phyloP scores from a whole-genome alignment of 2,113 vertebrate genomes.

The Sapajus apella region DNA sequence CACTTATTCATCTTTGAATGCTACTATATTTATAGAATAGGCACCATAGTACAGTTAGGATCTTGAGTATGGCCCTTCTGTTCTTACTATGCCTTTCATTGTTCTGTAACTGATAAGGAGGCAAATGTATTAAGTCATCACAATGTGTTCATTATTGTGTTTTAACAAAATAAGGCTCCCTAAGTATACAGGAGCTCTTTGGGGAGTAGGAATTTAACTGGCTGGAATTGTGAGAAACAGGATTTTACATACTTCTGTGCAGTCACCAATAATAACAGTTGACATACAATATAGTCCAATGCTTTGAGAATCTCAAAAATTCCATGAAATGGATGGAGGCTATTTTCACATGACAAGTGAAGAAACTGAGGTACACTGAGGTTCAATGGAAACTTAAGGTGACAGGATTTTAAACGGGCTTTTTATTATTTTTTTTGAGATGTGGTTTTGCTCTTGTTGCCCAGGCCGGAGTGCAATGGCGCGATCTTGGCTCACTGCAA shows the following conservation, averaged over 20 bases:
- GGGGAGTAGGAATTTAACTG: neutral
- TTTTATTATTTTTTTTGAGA: neutral
- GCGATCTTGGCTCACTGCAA: too few species aligned
- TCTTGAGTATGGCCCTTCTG: neutral
- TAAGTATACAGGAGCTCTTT: neutral
- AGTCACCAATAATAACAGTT: constrained; percentile 27
- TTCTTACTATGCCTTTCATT: neutral
- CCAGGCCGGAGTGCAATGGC: too few species aligned
- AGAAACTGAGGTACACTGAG: neutral
- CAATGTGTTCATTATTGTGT: constrained; percentile 26
- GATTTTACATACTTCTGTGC: constrained; percentile 38
- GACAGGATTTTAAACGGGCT: neutral
- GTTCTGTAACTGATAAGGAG: constrained; percentile 9
- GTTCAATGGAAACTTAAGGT: constrained; percentile 18
- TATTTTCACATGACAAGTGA: constrained; percentile 40
- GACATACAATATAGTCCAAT: constrained; percentile 25
- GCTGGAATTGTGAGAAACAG: constrained; percentile 2
- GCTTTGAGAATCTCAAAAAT: constrained; percentile 36
- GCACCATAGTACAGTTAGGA: neutral
- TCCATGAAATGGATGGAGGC: neutral
- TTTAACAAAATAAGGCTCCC: constrained; percentile 31
- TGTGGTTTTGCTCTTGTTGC: too few species aligned
- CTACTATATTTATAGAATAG: neutral
- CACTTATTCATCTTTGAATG: neutral
- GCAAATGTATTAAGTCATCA: neutral